Evolutionary conservation across 2,888 invertebrate genomes (phyloP).

Genomic region (Heterodera filipjevi): DNA sequence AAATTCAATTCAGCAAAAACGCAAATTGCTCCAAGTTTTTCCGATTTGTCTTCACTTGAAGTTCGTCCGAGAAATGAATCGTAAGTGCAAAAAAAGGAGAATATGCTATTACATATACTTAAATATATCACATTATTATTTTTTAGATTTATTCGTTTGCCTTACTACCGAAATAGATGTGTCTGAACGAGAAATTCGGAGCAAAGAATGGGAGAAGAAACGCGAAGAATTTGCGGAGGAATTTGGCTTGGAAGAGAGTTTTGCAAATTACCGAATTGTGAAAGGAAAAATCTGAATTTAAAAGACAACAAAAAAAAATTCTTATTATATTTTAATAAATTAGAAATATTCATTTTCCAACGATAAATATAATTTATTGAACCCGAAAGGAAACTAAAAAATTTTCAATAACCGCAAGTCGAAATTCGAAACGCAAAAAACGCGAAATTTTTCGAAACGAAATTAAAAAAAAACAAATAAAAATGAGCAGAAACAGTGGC

Average conservation of each 20-base stretch:
- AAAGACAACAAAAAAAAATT: too few species aligned
- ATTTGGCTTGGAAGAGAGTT: background rate
- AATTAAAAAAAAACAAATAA: too few species aligned
- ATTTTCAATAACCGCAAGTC: too few species aligned
- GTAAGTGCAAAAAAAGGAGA: background rate
- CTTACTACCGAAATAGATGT: background rate
- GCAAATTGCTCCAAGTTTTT: background rate
- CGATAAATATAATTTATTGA: too few species aligned
- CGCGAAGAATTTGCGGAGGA: background rate
- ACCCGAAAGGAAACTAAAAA: too few species aligned
- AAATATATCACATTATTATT: background rate
- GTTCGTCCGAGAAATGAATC: background rate
- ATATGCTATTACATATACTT: too few species aligned
- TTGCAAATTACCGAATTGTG: background rate
- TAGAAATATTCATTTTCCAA: too few species aligned
- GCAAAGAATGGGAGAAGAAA: background rate
- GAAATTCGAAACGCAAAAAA: too few species aligned
- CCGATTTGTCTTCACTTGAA: background rate
- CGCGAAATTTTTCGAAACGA: too few species aligned
- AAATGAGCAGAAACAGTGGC: too few species aligned
- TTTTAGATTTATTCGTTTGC: background rate
- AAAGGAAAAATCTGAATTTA: background rate
- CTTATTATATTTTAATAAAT: too few species aligned
- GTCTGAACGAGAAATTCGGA: background rate
- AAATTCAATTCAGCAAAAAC: too few species aligned